Evolutionary conservation across 2,113 vertebrate genomes (phyloP).

Genomic region (Equus przewalskii): DNA sequence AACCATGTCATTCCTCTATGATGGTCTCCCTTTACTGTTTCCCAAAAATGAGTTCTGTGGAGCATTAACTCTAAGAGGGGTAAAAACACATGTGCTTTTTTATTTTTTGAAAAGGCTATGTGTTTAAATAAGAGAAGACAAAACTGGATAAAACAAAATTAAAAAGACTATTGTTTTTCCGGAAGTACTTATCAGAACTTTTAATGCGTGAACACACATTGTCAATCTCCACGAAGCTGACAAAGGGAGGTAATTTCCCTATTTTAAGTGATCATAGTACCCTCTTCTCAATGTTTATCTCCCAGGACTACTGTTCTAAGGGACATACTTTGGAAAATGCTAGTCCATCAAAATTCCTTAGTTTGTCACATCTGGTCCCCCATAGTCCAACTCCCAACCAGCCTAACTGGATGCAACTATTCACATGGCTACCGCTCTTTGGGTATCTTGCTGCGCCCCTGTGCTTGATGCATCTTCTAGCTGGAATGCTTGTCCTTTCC

Average conservation of each 20-base stretch:
- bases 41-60: neutral
- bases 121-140: neutral
- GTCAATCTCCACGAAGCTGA: neutral
- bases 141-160: slow-evolving; percentile 5
- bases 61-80: neutral
- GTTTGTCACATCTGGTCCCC: neutral
- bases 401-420: neutral
- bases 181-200: neutral
- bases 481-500: neutral
- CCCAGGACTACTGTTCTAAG: neutral
- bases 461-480: neutral
- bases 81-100: neutral
- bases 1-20: neutral
- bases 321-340: neutral
- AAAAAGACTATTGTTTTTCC: neutral
- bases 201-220: neutral
- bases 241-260: neutral
- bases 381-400: neutral
- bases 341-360: neutral
- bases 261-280: neutral
- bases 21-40: neutral
- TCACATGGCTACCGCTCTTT: neutral
- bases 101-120: neutral
- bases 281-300: neutral
- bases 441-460: neutral